Conservation (phyloP, 2,797 vertebrate species). For the Mergus octosetaceus region DNA sequence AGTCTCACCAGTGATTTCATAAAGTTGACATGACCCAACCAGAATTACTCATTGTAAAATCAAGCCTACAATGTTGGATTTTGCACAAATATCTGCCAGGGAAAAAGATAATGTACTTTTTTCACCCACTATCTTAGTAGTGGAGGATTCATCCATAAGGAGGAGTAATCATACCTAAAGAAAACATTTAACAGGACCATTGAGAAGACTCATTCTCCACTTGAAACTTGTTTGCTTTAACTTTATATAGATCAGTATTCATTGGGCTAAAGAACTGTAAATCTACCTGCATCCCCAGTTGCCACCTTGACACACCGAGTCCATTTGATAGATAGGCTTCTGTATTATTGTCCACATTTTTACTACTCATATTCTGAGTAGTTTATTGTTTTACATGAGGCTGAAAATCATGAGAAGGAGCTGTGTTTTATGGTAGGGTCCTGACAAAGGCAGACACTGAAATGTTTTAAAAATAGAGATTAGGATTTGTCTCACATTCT, state of each 20-base stretch:
- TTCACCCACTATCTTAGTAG: not conserved
- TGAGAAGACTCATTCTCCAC: not conserved
- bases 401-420: not conserved
- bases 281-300: not conserved
- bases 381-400: not conserved
- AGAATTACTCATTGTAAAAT: not conserved
- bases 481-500: not conserved
- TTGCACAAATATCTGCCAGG: not conserved
- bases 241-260: not conserved
- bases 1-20: not conserved
- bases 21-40: not conserved
- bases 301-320: not conserved
- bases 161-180: not conserved
- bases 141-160: not conserved
- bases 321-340: not conserved
- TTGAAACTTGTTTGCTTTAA: not conserved
- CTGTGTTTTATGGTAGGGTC: not conserved
- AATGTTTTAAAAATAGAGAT: not conserved
- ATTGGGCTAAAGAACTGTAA: not conserved
- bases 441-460: not conserved
- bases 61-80: not conserved
- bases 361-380: not conserved
- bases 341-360: not conserved
- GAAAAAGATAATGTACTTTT: not conserved
- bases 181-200: not conserved